These are phyloP conservation scores for Dendrolimus houi DNA, from an alignment of 2,888 invertebrate genomes.

Conservation along the genomic window DNA sequence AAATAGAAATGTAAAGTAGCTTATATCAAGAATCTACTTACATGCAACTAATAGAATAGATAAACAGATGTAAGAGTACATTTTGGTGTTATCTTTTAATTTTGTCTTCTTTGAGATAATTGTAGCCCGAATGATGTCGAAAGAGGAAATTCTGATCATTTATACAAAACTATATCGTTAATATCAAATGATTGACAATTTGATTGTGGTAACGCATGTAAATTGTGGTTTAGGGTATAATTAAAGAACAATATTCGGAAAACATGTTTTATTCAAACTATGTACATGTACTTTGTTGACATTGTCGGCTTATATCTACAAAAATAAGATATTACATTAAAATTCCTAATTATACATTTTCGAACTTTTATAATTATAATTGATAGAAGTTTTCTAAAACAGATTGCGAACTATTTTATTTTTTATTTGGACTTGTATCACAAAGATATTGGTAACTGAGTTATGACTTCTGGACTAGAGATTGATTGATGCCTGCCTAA, in stretches of 20 bases:
- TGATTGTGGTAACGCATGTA: conserved; percentile 6
- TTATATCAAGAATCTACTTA: conserved; percentile 18
- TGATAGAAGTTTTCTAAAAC: too few relatives aligned
- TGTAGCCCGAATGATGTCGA: conserved; percentile 13
- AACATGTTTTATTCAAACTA: conserved; percentile 8
- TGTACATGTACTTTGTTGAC: conserved; percentile 9
- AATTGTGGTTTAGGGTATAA: conserved; percentile 16
- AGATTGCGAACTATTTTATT: too few relatives aligned
- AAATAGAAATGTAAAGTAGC: not conserved
- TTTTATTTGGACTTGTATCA: too few relatives aligned
- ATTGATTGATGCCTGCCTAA: conserved; percentile 2
- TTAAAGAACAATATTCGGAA: conserved; percentile 7
- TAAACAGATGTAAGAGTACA: conserved; percentile 21
- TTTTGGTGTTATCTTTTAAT: conserved; percentile 12
- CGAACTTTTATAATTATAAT: too few relatives aligned
- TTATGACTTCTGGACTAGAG: conserved; percentile 18
- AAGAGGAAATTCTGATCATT: conserved; percentile 11
- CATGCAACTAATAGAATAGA: conserved; percentile 21
- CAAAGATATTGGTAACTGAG: conserved; percentile 16
- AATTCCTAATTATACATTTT: not conserved
- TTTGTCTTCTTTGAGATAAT: conserved; percentile 4
- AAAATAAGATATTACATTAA: not conserved
- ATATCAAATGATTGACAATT: conserved; percentile 14
- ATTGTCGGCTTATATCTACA: not conserved
- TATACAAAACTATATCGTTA: conserved; percentile 24